These are phyloP conservation scores for Papilio gigon DNA, from an alignment of 2,888 invertebrate genomes.

Conservation along the genomic window DNA sequence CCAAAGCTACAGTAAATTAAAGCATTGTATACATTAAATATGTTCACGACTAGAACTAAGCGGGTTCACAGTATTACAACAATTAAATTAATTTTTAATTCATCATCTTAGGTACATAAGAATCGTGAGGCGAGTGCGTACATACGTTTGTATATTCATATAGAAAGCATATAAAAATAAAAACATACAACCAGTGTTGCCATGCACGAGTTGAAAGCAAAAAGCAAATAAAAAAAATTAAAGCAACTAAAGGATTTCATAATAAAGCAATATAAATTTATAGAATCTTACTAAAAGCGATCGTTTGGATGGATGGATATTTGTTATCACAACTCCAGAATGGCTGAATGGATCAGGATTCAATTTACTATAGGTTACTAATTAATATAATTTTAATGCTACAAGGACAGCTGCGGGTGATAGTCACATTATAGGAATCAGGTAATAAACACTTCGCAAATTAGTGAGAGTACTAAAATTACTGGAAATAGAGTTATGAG, in stretches of 20 bases:
- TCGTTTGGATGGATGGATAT: too few species aligned
- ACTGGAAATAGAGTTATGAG: too few species aligned
- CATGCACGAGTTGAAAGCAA: conserved; percentile 49
- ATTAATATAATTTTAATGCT: too few species aligned
- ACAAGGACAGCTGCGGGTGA: too few species aligned
- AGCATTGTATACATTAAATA: conserved; percentile 43
- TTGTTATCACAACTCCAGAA: too few species aligned
- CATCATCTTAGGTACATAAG: not conserved
- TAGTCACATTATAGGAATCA: too few species aligned
- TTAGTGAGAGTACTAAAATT: too few species aligned
- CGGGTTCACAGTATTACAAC: conserved; percentile 29
- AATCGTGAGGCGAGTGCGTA: conserved; percentile 20
- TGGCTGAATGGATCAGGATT: too few species aligned
- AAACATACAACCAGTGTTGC: not conserved
- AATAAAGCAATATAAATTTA: not conserved
- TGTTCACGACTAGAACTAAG: conserved; percentile 27
- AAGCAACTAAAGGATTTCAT: too few species aligned
- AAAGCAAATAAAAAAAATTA: conserved; percentile 46
- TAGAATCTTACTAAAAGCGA: too few species aligned
- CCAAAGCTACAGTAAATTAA: conserved; percentile 51
- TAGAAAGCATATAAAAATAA: conserved; percentile 1
- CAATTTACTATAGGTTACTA: too few species aligned
- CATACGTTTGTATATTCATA: conserved; percentile 26
- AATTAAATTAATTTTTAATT: not conserved
- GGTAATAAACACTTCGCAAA: too few species aligned